Evolutionary conservation across 64 coral and sea anemone species (phyloP).

Genomic region (Stichodactyla mertensii): DNA sequence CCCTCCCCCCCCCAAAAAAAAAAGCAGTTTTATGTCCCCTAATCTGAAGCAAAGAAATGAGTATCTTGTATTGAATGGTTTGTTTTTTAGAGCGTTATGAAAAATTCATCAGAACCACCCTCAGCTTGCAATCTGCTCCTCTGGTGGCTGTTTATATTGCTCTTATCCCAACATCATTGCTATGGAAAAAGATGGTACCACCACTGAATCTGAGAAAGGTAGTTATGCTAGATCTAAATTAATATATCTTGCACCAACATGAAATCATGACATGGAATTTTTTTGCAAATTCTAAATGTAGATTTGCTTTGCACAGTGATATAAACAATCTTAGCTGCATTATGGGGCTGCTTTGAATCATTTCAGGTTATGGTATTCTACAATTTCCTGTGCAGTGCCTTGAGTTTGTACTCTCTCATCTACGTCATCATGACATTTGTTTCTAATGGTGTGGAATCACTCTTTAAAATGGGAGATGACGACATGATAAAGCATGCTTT

Average conservation of each 20-base stretch:
- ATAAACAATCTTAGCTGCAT: too few species aligned
- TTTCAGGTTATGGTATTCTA: constrained; percentile 83
- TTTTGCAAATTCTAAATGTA: too few species aligned
- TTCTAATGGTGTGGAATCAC: constrained; percentile 38
- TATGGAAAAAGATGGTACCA: constrained; percentile 53
- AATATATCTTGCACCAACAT: too few species aligned
- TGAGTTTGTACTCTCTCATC: constrained; percentile 77
- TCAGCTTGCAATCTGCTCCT: constrained; percentile 53
- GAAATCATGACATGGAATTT: too few species aligned
- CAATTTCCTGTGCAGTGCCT: constrained; percentile 80
- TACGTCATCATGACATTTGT: constrained; percentile 22
- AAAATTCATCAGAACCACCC: constrained; percentile 53
- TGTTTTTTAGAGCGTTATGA: constrained; percentile 63
- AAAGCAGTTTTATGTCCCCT: not conserved
- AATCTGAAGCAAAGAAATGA: too few species aligned
- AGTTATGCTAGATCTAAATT: too few species aligned
- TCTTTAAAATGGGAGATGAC: constrained; percentile 63
- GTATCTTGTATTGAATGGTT: not conserved
- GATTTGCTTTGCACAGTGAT: too few species aligned
- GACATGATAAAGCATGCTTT: constrained; percentile 62
- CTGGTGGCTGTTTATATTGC: constrained; percentile 58
- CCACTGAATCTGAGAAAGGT: constrained; percentile 72
- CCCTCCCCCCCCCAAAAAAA: not conserved
- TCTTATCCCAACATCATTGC: constrained; percentile 53
- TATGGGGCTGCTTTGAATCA: not conserved